These are phyloP conservation scores for Drepana falcataria DNA, from an alignment of 2,888 invertebrate species.

Conservation along the genomic window DNA sequence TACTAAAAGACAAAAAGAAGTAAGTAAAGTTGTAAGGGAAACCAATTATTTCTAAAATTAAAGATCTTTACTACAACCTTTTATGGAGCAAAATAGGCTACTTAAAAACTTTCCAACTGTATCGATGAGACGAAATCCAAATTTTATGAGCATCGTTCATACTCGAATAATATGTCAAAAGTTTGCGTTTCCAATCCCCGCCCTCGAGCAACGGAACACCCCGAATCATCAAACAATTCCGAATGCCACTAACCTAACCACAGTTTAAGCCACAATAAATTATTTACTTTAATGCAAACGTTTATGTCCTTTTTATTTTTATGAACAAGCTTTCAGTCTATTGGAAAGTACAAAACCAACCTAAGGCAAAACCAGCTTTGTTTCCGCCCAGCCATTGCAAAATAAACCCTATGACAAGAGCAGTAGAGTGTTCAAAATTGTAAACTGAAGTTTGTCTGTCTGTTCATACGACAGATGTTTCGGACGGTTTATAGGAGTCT, in stretches of 20 bases:
- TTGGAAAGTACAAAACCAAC: constrained; percentile 56
- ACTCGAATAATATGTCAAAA: too few relatives aligned
- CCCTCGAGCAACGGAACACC: not conserved
- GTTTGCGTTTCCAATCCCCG: too few relatives aligned
- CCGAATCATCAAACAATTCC: not conserved
- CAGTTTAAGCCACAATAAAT: constrained; percentile 26
- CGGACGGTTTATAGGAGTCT: constrained; percentile 54
- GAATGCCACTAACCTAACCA: constrained; percentile 1
- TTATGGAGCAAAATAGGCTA: too few relatives aligned
- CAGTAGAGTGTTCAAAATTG: constrained; percentile 17
- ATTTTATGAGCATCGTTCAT: too few relatives aligned
- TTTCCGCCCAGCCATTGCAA: constrained; percentile 7
- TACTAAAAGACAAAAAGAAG: too few relatives aligned
- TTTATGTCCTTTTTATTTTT: constrained; percentile 45
- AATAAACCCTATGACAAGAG: constrained; percentile 13
- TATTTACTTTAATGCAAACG: constrained; percentile 36
- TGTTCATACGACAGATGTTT: constrained; percentile 71
- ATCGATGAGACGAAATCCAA: too few relatives aligned
- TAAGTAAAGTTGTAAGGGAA: too few relatives aligned
- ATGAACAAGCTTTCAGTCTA: constrained; percentile 54
- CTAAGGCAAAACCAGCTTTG: constrained; percentile 29
- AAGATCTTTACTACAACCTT: too few relatives aligned
- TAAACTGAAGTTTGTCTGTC: constrained; percentile 29
- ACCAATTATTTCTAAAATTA: too few relatives aligned
- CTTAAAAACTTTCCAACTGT: too few relatives aligned